Base-by-base conservation (phyloP, 2,888 invertebrate species). In the Phengaris alcon region DNA sequence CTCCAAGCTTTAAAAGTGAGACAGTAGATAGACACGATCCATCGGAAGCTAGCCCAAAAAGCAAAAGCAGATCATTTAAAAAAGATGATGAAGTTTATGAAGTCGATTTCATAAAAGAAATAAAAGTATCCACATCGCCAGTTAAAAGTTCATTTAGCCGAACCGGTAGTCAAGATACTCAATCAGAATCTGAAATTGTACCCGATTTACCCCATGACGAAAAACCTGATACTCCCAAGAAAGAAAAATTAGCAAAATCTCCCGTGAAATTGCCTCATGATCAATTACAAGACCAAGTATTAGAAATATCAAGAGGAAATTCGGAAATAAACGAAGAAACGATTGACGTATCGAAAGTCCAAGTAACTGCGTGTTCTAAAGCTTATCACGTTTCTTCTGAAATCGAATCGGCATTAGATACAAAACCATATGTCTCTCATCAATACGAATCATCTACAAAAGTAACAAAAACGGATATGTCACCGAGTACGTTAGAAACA, bases 161-260 rank as follows among this genome's bases (percentile, higher is more conserved):
- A 74, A 94, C 93, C 74, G 94, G 94, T 74, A 94, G 94, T 83
- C 94, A 94, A 84, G 94, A 94, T 78, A 94, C 94, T 35, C 94
- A 94, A 79, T 94, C 94, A 2, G 94, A 94, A 81, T 94, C 94
- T 7, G 94, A 94, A 86, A 84, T 88, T 64, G 93, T 93, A 15
- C 94, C 94, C 44, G 94, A 94, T 79, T 84, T 93, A 76, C 93
- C 94, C 55, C 90, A 93, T 75, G 91, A 93, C 80, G 89, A 90
- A 13, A 92, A 85, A 81, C 86, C 86, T 72, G 91, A 92, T 51
- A 88, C 88, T 7, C 89, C 91, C 22, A 89, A 90, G 80, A 90
- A 87, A 82, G 89, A 90, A 59, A 88, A 90, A 83, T 75, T 78
- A n/a, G 77, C 81, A 57, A 88, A 86, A 80, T 91, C 93, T 12